phyloP scores from a whole-genome alignment of 2,113 vertebrate genomes.

The Centropus unirufus region DNA sequence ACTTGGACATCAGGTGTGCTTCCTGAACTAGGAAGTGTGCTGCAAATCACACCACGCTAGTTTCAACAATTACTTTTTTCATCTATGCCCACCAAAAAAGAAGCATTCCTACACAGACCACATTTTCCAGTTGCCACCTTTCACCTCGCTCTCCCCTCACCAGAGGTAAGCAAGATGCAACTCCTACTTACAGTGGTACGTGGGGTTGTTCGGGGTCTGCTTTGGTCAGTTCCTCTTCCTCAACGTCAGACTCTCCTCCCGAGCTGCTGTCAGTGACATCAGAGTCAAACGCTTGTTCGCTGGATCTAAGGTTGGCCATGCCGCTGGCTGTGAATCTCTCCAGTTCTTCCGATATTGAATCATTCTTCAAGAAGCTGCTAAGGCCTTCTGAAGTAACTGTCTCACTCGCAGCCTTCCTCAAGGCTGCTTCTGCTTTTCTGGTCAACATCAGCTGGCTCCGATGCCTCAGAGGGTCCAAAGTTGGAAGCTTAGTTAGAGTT shows the following conservation, averaged over 20 bases:
- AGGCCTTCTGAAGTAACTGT: constrained; percentile 82
- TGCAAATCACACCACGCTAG: background rate
- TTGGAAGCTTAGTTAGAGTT: constrained; percentile 83
- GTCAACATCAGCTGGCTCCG: constrained; percentile 81
- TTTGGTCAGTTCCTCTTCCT: constrained; percentile 92
- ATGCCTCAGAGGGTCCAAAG: constrained; percentile 78
- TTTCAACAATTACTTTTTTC: background rate
- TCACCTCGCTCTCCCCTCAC: background rate
- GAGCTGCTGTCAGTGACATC: constrained; percentile 98
- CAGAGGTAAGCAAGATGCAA: background rate
- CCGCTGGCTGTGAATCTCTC: constrained; percentile 91
- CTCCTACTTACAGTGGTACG: constrained; percentile 90
- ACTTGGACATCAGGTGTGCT: fast-evolving
- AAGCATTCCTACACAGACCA: background rate
- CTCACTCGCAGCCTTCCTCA: constrained; percentile 81
- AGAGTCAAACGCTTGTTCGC: constrained; percentile 93
- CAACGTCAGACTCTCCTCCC: constrained; percentile 93
- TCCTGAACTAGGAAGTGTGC: background rate
- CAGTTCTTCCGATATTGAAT: constrained; percentile 88
- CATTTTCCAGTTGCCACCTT: background rate
- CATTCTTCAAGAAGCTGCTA: constrained; percentile 86
- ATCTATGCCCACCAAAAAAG: background rate
- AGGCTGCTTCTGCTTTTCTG: constrained; percentile 84
- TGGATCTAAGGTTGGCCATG: constrained; percentile 87
- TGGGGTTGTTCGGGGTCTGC: constrained; percentile 90